Evolutionary conservation across 1,140 invertebrate species (phyloP).

Genomic region (Cherax destructor): DNA sequence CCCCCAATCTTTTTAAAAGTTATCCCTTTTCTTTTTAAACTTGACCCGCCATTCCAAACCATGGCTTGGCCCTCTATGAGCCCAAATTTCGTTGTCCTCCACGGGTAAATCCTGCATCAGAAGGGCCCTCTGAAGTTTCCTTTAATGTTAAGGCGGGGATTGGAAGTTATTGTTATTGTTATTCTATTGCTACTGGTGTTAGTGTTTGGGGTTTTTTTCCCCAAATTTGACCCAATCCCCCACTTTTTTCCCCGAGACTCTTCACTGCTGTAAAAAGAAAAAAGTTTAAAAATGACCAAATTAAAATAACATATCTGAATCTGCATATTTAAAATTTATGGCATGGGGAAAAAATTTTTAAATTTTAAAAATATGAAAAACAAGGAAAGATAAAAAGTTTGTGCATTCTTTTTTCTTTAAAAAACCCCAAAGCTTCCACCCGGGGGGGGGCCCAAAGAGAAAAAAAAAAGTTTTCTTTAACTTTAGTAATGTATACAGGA

Average conservation of each 20-base stretch:
- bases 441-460: too few relatives aligned
- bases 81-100: constrained; percentile 32
- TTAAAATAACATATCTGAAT: too few relatives aligned
- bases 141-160: constrained; percentile 14
- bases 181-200: neutral
- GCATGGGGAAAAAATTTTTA: too few relatives aligned
- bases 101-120: constrained; percentile 24
- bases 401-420: too few relatives aligned
- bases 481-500: too few relatives aligned
- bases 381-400: too few relatives aligned
- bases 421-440: too few relatives aligned
- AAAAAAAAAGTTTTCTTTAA: too few relatives aligned
- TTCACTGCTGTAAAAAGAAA: constrained; percentile 17
- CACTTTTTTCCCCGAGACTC: constrained; percentile 37
- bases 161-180: constrained; percentile 8
- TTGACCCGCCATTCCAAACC: constrained; percentile 19
- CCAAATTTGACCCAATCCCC: constrained; percentile 12
- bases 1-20: constrained; percentile 41
- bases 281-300: neutral
- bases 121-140: constrained; percentile 54
- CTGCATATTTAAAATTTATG: too few relatives aligned
- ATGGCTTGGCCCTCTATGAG: neutral
- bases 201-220: constrained; percentile 16
- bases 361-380: too few relatives aligned
- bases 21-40: constrained; percentile 9